Conservation (phyloP, 2,113 vertebrate species). For the Coryphaenoides rupestris region DNA sequence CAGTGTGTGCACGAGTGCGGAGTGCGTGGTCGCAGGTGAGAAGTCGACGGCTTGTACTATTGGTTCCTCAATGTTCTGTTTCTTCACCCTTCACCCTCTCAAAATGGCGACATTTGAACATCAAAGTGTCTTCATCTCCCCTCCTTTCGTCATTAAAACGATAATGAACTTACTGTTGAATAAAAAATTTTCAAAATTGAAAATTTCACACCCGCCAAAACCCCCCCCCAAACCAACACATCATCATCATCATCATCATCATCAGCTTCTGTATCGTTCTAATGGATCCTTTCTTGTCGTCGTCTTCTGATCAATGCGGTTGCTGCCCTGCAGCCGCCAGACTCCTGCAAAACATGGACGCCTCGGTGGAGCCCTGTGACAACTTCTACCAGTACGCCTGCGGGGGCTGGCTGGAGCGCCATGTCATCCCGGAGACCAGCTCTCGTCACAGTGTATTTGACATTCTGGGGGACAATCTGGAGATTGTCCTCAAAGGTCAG, state of each 20-base stretch:
- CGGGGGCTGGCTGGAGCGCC: constrained; percentile 86
- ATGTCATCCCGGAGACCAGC: constrained; percentile 93
- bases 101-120: no score
- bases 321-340: constrained; percentile 78
- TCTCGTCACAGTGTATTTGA: constrained; percentile 93
- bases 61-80: no score
- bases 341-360: constrained; percentile 93
- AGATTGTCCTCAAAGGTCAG: constrained; percentile 93
- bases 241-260: no score
- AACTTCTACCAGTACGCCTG: constrained; percentile 96
- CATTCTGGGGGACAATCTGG: constrained; percentile 88
- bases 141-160: no score
- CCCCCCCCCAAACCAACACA: no score
- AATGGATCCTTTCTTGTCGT: background rate
- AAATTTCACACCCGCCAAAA: no score
- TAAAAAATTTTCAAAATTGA: no score
- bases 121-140: no score
- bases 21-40: constrained; percentile 90
- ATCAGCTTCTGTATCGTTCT: no score
- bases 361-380: constrained; percentile 79
- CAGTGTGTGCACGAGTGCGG: constrained; percentile 78
- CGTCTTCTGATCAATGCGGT: background rate
- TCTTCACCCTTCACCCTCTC: no score
- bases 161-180: no score
- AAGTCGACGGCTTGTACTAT: background rate